A percentile compares a stretch with the other conserved stretches of the same genome.
Conservation (phyloP, 2,888 invertebrate species). For the Salpingus planirostris region DNA sequence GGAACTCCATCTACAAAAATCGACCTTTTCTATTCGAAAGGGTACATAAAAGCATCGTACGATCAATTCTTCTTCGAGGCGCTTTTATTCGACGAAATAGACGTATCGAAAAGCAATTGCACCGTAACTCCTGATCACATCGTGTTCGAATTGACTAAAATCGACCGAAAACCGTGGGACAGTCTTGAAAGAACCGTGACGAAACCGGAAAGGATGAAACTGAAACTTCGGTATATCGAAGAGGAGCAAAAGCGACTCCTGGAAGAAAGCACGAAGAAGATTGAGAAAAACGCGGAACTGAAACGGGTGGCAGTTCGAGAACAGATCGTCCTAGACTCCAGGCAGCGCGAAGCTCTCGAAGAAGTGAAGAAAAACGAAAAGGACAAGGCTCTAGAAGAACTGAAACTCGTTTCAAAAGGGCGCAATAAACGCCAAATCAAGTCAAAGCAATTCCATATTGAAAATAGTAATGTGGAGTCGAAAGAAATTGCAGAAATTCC, state of each 20-base stretch:
- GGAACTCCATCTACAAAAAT: slow-evolving; percentile 54
- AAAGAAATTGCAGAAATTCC: slow-evolving; percentile 39
- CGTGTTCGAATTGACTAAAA: slow-evolving; percentile 59
- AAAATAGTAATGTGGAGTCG: slow-evolving; percentile 20
- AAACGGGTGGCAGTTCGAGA: slow-evolving; percentile 52
- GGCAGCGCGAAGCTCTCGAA: slow-evolving; percentile 54
- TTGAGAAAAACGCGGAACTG: slow-evolving; percentile 46
- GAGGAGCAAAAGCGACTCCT: slow-evolving; percentile 49
- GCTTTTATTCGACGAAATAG: slow-evolving; percentile 54
- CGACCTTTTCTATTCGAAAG: slow-evolving; percentile 59
- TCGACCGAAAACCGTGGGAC: slow-evolving; percentile 48
- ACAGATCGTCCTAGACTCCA: slow-evolving; percentile 51
- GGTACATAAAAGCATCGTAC: slow-evolving; percentile 65
- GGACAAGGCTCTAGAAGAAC: slow-evolving; percentile 52
- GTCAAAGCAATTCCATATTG: slow-evolving; percentile 14
- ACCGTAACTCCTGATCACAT: slow-evolving; percentile 50
- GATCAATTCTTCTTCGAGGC: slow-evolving; percentile 68
- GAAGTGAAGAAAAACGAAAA: slow-evolving; percentile 53
- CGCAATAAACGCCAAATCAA: slow-evolving; percentile 17
- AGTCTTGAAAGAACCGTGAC: slow-evolving; percentile 47
- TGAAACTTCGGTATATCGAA: slow-evolving; percentile 50
- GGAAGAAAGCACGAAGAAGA: slow-evolving; percentile 46
- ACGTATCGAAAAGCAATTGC: slow-evolving; percentile 55
- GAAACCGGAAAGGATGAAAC: slow-evolving; percentile 48
- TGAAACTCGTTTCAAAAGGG: slow-evolving; percentile 59